A percentile compares a stretch with the other conserved stretches of the same genome.
Conservation (phyloP, 1,140 invertebrate genomes). For the Colletes latitarsis region DNA sequence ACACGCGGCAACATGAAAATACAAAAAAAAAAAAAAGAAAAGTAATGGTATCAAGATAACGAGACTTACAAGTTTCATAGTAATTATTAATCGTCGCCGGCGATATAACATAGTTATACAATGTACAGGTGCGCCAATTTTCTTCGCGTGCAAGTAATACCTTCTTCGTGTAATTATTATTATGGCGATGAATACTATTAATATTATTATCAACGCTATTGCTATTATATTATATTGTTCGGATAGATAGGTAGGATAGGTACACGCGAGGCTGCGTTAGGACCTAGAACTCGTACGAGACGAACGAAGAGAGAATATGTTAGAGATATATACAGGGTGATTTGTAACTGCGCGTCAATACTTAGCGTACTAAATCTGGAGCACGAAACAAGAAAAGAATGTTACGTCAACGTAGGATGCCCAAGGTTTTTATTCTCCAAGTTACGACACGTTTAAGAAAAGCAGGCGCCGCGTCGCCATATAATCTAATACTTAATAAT, state of each 20-base stretch:
- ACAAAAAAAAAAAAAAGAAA: background rate
- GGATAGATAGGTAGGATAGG: conserved; percentile 16
- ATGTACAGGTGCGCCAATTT: conserved; percentile 51
- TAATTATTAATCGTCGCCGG: conserved; percentile 46
- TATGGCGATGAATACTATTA: conserved; percentile 27
- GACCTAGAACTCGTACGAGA: background rate
- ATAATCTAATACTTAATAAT: too few species aligned
- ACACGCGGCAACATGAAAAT: conserved; percentile 10
- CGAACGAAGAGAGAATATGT: conserved; percentile 21
- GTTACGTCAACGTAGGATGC: background rate
- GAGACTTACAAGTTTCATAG: conserved; percentile 37
- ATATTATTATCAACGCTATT: conserved; percentile 45
- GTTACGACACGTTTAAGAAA: background rate
- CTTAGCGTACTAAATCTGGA: background rate
- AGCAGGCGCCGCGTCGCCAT: too few species aligned
- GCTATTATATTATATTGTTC: conserved; percentile 56
- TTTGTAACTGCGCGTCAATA: background rate
- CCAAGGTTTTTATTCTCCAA: background rate
- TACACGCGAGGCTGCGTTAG: conserved; percentile 8
- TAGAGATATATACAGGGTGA: conserved; percentile 11
- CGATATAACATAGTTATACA: conserved; percentile 43
- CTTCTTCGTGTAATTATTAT: conserved; percentile 58
- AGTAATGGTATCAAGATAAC: conserved; percentile 12
- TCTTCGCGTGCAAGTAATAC: conserved; percentile 54
- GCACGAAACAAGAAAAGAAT: background rate